Evolutionary conservation across 1,140 invertebrate genomes (phyloP), one percentile per base, ranked within the genome.

Genomic region (Paralvinella palmiformis): DNA sequence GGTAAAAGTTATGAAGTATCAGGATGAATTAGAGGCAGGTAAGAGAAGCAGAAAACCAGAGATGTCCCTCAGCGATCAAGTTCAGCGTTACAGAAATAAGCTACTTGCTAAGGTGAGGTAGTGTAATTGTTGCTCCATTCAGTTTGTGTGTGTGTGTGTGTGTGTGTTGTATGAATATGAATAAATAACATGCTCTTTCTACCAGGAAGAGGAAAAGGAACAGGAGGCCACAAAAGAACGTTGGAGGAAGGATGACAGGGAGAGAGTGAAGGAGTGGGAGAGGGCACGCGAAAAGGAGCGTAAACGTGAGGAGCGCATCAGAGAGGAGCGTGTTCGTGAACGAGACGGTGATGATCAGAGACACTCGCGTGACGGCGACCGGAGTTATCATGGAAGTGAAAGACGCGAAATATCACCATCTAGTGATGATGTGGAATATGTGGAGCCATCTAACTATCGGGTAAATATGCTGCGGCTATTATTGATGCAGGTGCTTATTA

Each of bases 21-120:
- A 96, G 82, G 94, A 98, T 84, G 94, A 97, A 81, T 79, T 97
- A 50, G 94, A 97, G 82, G 88, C 87, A 20, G 92, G 93, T 2
- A 85, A 87, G 72, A 83, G 89, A 62, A 85, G 84, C 41, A 75
- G 91, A 1, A 92, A 93, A 80, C 79, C 86, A 24, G 66, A 72
- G 6, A 89, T 91, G 85, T 86, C 86, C 15, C 84, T 92, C 65
- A 76, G 85, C 58, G 87, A 91, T 73, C 92, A 96, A 83, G 88
- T 96, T 0, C 89, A 94, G 76, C 89, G 94, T 82, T 96, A 95
- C 77, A 83, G 94, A 41, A 86, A 90, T 71, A 95, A 96, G 78
- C 85, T 97, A 41, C 85, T 96, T 7, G 59, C 68, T 31, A 79
- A 80, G 72, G 77, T 78, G 41, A 22, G 20, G 13, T 35, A 1